Evolutionary conservation across 2,797 vertebrate species (phyloP).

Genomic region (Selene dorsalis): DNA sequence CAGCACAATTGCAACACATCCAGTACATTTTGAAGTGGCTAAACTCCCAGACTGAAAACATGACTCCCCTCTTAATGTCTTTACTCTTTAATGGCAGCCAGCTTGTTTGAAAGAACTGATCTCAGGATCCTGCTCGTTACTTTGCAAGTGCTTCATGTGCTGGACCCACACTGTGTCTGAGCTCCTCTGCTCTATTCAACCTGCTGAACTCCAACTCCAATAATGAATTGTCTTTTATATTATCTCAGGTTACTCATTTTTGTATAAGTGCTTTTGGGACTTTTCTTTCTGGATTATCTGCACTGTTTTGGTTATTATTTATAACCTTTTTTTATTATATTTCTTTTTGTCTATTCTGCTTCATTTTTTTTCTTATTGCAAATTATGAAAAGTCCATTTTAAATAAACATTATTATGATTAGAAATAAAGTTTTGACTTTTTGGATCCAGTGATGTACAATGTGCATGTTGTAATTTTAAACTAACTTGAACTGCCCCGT

Average conservation of each 20-base stretch:
- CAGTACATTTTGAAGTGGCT: neutral
- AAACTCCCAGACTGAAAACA: neutral
- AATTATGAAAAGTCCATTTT: neutral
- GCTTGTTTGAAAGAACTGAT: slow-evolving; percentile 30
- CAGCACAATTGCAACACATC: neutral
- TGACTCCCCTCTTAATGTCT: neutral
- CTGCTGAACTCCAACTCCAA: neutral
- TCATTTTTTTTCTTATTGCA: neutral
- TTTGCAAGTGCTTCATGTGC: slow-evolving; percentile 5
- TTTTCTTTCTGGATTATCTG: neutral
- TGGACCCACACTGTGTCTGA: neutral
- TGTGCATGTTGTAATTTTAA: neutral
- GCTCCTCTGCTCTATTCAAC: neutral
- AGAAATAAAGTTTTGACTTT: neutral
- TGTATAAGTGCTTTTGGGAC: neutral
- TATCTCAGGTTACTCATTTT: neutral
- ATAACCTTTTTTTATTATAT: neutral
- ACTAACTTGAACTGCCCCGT: neutral
- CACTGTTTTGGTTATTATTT: neutral
- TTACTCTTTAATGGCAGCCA: neutral
- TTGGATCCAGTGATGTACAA: neutral
- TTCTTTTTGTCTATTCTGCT: neutral
- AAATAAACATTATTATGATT: neutral
- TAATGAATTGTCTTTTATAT: neutral
- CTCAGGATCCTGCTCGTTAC: slow-evolving; percentile 1